Evolutionary conservation across 2,888 invertebrate species (phyloP).

Genomic region (Sarcophaga variegata): DNA sequence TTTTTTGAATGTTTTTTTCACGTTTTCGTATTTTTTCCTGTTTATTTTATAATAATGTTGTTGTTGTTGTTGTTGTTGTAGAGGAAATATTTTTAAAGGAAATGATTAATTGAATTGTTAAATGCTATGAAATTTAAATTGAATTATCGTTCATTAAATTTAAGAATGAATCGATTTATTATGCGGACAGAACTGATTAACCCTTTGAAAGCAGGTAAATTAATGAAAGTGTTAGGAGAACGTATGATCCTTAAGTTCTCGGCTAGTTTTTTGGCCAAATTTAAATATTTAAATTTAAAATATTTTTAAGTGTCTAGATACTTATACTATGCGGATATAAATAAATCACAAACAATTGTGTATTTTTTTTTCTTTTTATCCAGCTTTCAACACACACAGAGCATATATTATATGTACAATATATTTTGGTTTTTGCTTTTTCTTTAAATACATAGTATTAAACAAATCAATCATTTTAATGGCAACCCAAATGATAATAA

Average conservation of each 20-base stretch:
- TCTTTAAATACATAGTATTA: too few species aligned
- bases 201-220: conserved; percentile 16
- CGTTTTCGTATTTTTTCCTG: not conserved
- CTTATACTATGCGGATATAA: conserved; percentile 7
- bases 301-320: not conserved
- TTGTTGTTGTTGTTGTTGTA: not conserved
- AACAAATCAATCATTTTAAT: conserved; percentile 61
- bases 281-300: too few species aligned
- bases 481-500: not conserved
- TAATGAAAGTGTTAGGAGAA: not conserved
- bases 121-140: conserved; percentile 31
- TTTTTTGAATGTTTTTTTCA: not conserved
- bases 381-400: conserved; percentile 41
- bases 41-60: conserved; percentile 7
- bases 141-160: conserved; percentile 50
- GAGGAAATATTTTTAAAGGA: conserved; percentile 29
- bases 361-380: conserved; percentile 40
- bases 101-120: conserved; percentile 57
- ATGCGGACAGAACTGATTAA: conserved; percentile 9
- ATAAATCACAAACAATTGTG: conserved; percentile 58
- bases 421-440: too few species aligned
- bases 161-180: conserved; percentile 45
- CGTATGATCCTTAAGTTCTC: too few species aligned
- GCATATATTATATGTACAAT: too few species aligned
- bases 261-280: too few species aligned